phyloP scores from a whole-genome alignment of 2,113 vertebrate genomes.

The Myotis brandtii region DNA sequence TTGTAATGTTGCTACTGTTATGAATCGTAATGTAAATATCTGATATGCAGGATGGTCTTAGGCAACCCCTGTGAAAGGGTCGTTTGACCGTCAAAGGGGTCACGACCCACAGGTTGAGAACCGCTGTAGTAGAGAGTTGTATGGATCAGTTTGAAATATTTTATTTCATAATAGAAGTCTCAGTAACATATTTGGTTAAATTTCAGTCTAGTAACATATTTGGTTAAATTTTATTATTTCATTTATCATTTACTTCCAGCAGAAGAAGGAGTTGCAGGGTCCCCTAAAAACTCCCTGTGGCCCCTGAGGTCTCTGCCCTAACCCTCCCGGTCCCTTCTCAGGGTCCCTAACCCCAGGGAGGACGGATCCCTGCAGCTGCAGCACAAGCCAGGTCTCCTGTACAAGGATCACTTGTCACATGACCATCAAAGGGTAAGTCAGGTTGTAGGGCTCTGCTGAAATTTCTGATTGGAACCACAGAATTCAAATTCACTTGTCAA shows the following conservation, averaged over 20 bases:
- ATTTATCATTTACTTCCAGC: conserved; percentile 8
- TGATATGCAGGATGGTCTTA: too few species aligned
- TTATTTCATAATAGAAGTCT: not conserved
- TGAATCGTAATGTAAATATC: too few species aligned
- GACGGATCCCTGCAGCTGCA: not conserved
- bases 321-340: not conserved
- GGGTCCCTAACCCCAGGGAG: not conserved
- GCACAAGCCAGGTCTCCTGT: not conserved
- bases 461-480: not conserved
- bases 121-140: not conserved
- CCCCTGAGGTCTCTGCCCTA: not conserved
- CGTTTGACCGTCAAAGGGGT: too few species aligned
- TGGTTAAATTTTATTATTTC: conserved; percentile 56
- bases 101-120: too few species aligned
- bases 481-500: not conserved
- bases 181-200: too few species aligned
- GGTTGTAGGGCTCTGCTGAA: not conserved
- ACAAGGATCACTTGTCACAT: too few species aligned
- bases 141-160: not conserved
- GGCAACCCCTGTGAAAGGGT: too few species aligned
- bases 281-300: not conserved
- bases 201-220: not conserved
- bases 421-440: not conserved
- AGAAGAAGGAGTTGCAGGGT: not conserved
- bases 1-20: too few species aligned